phyloP scores from a whole-genome alignment of 2,888 invertebrate genomes.

The Lymantria dispar region DNA sequence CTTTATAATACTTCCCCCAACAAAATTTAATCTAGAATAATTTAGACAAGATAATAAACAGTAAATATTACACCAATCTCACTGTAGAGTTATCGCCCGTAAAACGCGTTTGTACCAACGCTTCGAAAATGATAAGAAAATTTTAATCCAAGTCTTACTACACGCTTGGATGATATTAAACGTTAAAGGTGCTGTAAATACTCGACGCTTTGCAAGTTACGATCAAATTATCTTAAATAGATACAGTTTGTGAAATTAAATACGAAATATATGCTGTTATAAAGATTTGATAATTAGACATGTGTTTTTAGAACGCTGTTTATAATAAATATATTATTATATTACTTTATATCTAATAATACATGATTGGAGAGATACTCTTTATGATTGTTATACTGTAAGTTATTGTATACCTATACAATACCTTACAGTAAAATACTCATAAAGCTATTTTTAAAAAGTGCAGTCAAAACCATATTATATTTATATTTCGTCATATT shows the following conservation, averaged over 20 bases:
- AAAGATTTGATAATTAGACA: too few relatives aligned
- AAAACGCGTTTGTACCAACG: not conserved
- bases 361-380: too few relatives aligned
- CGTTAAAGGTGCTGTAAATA: conserved; percentile 11
- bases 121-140: conserved; percentile 13
- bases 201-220: conserved; percentile 8
- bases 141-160: conserved; percentile 6
- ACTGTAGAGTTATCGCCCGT: conserved; percentile 5
- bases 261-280: not conserved
- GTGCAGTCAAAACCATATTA: too few relatives aligned
- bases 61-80: not conserved
- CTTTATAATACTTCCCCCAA: not conserved
- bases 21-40: not conserved
- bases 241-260: conserved; percentile 13
- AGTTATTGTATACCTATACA: too few relatives aligned
- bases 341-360: too few relatives aligned
- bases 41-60: conserved; percentile 1
- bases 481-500: too few relatives aligned
- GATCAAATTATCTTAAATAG: conserved; percentile 11
- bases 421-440: too few relatives aligned
- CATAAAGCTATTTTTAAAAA: too few relatives aligned
- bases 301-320: too few relatives aligned
- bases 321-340: too few relatives aligned
- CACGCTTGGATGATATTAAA: conserved; percentile 9
- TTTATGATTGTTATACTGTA: too few relatives aligned